Base-by-base conservation (phyloP, 1,140 invertebrate genomes). In the Leptopilina clavipes region DNA sequence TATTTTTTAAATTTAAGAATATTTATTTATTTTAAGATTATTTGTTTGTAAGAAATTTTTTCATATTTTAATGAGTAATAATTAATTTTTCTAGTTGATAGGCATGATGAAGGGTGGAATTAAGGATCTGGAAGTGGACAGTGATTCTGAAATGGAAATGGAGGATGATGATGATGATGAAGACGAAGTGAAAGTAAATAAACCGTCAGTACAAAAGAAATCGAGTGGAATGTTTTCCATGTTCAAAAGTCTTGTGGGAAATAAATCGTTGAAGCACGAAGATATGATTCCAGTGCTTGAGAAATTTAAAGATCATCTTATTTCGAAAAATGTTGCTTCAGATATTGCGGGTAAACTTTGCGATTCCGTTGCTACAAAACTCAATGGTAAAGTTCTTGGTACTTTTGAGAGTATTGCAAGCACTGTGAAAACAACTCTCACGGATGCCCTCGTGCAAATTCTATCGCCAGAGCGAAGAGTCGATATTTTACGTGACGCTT, bases 261-360 rank as follows among this genome's bases (percentile, higher is more conserved):
- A 94, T 1, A 97, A 97, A 86, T 93, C 92, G n/a, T 89, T 97
- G 59, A 93, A 93, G 0, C 88, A 91, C 6, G 92, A 94, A 17
- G 93, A 96, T 73, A 94, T 99, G 92, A 90, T 93, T 77, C 96
- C 98, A 0, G 95, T 94, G 45, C 89, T 99, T 76, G 98, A 99
- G 70, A 99, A 99, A 90, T 92, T 99, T 91, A 96, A 95, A 78
- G 98, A 99, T 88, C 98, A 99, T 90, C 92, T 99, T 31, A 99
- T 99, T 81, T 92, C 93, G 0, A 99, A 99, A 89, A 99, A 99
- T 91, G 99, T 99, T 1, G 99, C 99, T 37, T 91, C 97, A 0
- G 98, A 99, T 81, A 99, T 99, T 82, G 94, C 98, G 9, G 91
- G 93, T 17, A 98, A 99, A 86, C 91, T 99, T 11, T 99, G 98